These are phyloP conservation scores for Pseudomugil gertrudae DNA, from an alignment of 2,797 vertebrate species.

Conservation along the genomic window DNA sequence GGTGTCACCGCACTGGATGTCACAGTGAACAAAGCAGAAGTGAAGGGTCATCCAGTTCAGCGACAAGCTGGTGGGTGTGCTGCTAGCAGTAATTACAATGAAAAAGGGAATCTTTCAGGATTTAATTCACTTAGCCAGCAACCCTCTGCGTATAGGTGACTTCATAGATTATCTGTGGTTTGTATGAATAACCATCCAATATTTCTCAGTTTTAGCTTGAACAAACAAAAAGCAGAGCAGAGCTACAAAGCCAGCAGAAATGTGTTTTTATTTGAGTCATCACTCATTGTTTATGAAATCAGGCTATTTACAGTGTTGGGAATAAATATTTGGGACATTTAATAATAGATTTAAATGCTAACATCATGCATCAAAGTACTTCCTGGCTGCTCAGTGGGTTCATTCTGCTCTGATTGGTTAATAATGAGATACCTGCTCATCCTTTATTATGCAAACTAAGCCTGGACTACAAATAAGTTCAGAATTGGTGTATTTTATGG, in stretches of 20 bases:
- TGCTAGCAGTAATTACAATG: not conserved
- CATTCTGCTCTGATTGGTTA: not conserved
- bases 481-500: not conserved
- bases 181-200: not conserved
- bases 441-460: not conserved
- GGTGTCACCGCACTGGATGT: slow-evolving; percentile 15
- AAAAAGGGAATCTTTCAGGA: too few relatives aligned
- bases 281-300: not conserved
- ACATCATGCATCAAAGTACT: not conserved
- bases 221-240: not conserved
- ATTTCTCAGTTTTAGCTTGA: not conserved
- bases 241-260: not conserved
- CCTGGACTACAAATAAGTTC: not conserved
- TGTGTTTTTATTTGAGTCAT: not conserved
- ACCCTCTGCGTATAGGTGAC: not conserved
- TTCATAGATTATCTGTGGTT: not conserved
- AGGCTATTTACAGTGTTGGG: not conserved
- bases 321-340: not conserved
- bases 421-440: not conserved
- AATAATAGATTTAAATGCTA: not conserved
- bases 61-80: not conserved
- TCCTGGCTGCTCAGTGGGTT: not conserved
- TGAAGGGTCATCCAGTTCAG: slow-evolving; percentile 48
- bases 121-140: too few relatives aligned
- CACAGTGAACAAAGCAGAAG: slow-evolving; percentile 14